Percentiles rank a stretch among this genome's conserved stretches.
phyloP scores from a whole-genome alignment of 2,888 invertebrate genomes.

The Callyntrura guangdongensis region DNA sequence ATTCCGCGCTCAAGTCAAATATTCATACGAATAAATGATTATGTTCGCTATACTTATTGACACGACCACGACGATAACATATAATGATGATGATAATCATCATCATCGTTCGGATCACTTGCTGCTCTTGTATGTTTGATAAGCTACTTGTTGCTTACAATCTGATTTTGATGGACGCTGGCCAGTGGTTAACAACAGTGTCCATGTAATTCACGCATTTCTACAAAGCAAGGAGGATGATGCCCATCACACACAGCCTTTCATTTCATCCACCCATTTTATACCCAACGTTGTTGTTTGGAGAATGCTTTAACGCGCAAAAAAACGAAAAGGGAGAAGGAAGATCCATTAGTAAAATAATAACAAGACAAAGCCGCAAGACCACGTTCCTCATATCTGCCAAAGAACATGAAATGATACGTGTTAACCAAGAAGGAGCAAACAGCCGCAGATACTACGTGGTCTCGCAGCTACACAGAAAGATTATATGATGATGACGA shows the following conservation, averaged over 20 bases:
- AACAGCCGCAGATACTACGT: constrained; percentile 23
- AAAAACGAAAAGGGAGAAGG: constrained; percentile 16
- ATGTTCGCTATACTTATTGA: constrained; percentile 27
- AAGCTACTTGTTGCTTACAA: constrained; percentile 40
- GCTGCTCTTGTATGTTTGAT: constrained; percentile 7
- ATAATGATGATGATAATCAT: constrained; percentile 39
- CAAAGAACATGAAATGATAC: constrained; percentile 59
- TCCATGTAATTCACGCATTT: constrained; percentile 62
- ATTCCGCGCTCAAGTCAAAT: background rate
- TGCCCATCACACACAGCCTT: too few relatives aligned
- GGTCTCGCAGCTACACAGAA: constrained; percentile 1
- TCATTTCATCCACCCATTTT: background rate
- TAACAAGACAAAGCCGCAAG: constrained; percentile 74
- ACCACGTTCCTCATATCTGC: constrained; percentile 60
- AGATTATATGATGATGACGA: background rate
- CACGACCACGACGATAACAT: constrained; percentile 8
- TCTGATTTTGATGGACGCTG: constrained; percentile 22
- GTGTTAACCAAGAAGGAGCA: constrained; percentile 50
- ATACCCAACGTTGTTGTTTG: background rate
- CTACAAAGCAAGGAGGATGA: background rate
- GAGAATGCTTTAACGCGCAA: constrained; percentile 29
- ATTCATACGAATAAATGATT: constrained; percentile 35
- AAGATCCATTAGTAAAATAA: constrained; percentile 72
- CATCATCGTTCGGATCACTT: background rate
- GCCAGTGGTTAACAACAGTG: constrained; percentile 35